phyloP scores from a whole-genome alignment of 2,797 vertebrate species.

The Clamator glandarius region DNA sequence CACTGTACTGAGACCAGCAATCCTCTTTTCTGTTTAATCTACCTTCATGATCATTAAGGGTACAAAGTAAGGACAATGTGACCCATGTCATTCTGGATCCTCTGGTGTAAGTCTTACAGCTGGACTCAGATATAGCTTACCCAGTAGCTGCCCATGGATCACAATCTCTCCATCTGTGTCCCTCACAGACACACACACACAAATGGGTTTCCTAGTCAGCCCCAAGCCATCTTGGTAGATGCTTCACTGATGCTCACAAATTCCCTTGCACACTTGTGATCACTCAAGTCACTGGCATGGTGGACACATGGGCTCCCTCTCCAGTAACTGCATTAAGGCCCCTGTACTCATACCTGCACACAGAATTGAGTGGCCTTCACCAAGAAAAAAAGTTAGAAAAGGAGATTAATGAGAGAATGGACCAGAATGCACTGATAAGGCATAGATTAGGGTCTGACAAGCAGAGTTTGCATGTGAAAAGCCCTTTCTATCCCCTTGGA shows the following conservation, averaged over 20 bases:
- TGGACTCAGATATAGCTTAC: not conserved
- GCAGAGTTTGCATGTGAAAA: not conserved
- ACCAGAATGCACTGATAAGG: not conserved
- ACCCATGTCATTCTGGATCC: not conserved
- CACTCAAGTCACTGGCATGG: not conserved
- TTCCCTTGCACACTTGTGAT: accelerated
- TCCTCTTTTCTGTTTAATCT: not conserved
- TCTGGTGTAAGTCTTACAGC: not conserved
- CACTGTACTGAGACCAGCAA: not conserved
- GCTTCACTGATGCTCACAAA: not conserved
- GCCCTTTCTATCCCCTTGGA: not conserved
- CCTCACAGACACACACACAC: not conserved
- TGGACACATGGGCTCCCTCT: not conserved
- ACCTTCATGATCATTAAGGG: not conserved
- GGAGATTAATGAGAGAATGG: not conserved
- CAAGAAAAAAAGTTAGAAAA: not conserved
- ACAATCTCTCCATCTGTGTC: not conserved
- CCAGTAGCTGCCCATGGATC: not conserved
- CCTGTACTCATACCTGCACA: too few relatives aligned
- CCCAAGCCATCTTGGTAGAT: not conserved
- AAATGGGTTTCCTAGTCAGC: not conserved
- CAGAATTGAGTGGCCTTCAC: not conserved
- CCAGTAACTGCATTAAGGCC: not conserved
- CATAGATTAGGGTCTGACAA: not conserved
- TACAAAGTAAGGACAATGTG: not conserved